Base-by-base conservation (phyloP, 2,888 invertebrate species). In the Oxyteleia sp. region DNA sequence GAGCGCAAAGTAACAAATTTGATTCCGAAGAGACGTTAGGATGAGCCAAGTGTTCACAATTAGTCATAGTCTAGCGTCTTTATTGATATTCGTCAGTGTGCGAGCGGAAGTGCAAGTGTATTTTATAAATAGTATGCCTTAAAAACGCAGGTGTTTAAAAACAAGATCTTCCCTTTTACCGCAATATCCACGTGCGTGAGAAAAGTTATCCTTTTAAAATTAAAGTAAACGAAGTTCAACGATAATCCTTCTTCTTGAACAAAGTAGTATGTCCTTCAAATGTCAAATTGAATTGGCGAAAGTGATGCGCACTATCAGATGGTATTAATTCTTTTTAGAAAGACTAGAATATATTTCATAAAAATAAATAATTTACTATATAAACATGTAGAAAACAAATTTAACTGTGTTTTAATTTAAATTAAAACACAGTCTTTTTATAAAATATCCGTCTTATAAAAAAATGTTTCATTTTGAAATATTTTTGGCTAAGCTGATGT, bases 71-170 rank as follows among this genome's bases (percentile, higher is more conserved):
- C 29, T 8, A 66, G 45, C 59, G 51, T 49, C 61, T 84, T 57
- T 78, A 74, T 76, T 81, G 49, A 78, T 69, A 81, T 76, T 81
- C 69, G 68, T 49, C 29, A 26, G 64, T 1, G 47, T 38, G 38
- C 20, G 20, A 69, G n/a, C 84, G 84, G 84, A 84, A 84, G 63
- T 81, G 76, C 78, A 81, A 78, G 78, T 63, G 80, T 80, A 84
- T 76, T 81, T 80, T 81, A 80, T 80, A 76, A 84, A 76, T 71
- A 78, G 76, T 55, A 15, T 29, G 47, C 35, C 47, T 75, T 13
- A 61, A n/a, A n/a, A n/a, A 59, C 71, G 78, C 84, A 81, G 84
- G 84, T 84, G 84, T 43, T 32, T 78, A 43, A 75, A 47, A 81
- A 84, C 76, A 71, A 59, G 84, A 81, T 84, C 81, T 84, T 78